A percentile compares a stretch with the other conserved stretches of the same genome.
These are phyloP conservation scores for Thalassophryne amazonica DNA, from an alignment of 2,797 vertebrate species.

Conservation along the genomic window DNA sequence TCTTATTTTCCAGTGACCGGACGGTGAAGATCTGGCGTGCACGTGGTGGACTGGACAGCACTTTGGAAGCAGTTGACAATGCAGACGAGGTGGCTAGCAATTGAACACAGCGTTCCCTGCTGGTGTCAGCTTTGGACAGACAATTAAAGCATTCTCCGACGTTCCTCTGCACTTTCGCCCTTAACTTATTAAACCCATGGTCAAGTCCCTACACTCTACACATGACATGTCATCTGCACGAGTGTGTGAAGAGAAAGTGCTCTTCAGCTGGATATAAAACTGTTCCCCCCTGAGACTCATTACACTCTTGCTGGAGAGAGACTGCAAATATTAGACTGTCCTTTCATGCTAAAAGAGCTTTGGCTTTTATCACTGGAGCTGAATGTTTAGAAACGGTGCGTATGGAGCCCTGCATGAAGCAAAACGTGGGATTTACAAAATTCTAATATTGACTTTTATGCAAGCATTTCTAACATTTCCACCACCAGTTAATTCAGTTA, in stretches of 20 bases:
- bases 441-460: no score
- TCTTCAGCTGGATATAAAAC: background rate
- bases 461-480: no score
- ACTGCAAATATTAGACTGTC: no score
- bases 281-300: background rate
- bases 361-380: no score
- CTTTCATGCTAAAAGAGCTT: no score
- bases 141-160: slow-evolving; percentile 12
- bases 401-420: no score
- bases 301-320: no score
- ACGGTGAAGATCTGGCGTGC: slow-evolving; percentile 96
- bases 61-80: slow-evolving; percentile 55
- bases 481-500: no score
- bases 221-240: slow-evolving; percentile 13
- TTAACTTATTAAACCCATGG: slow-evolving; percentile 1
- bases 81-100: slow-evolving; percentile 70
- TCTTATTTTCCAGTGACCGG: slow-evolving; percentile 82
- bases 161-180: slow-evolving; percentile 68
- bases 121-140: slow-evolving; percentile 26
- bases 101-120: slow-evolving; percentile 37
- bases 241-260: background rate
- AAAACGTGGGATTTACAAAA: no score
- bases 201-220: slow-evolving; percentile 3
- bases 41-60: slow-evolving; percentile 80
- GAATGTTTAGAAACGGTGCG: no score